phyloP scores from a whole-genome alignment of 2,113 vertebrate species.

The Octodon degus region DNA sequence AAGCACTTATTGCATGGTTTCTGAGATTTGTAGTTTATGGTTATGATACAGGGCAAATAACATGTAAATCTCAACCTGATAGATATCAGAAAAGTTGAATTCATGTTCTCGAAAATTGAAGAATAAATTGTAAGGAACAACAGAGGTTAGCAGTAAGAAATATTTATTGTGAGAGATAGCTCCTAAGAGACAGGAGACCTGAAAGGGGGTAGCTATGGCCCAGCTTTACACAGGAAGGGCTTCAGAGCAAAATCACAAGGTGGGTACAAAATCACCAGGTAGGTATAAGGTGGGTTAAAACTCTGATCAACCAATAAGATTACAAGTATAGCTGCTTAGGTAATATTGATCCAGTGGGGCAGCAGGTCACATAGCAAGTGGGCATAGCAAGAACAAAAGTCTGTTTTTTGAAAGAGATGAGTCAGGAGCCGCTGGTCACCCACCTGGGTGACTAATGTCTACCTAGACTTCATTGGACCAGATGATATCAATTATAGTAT shows the following conservation, averaged over 20 bases:
- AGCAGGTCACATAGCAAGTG: not conserved
- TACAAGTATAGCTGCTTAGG: not conserved
- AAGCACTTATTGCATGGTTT: not conserved
- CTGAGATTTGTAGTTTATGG: not conserved
- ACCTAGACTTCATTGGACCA: not conserved
- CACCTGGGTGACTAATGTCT: not conserved
- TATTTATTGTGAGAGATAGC: not conserved
- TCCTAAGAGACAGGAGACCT: not conserved
- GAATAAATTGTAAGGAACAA: not conserved
- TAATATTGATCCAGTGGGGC: not conserved
- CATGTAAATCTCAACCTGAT: not conserved
- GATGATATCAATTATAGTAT: not conserved
- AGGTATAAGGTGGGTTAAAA: not conserved
- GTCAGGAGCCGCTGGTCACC: not conserved
- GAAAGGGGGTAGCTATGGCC: not conserved
- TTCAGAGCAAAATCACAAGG: not conserved
- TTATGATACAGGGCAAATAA: not conserved
- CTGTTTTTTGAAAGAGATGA: not conserved
- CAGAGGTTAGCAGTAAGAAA: not conserved
- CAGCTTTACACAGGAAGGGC: not conserved
- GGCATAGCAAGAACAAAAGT: not conserved
- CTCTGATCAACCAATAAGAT: not conserved
- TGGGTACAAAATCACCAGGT: not conserved
- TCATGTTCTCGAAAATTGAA: not conserved
- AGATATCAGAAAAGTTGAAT: not conserved